Percentiles rank a stretch among this genome's conserved stretches.
phyloP scores from a whole-genome alignment of 2,113 vertebrate species.

The Danionella cerebrum region DNA sequence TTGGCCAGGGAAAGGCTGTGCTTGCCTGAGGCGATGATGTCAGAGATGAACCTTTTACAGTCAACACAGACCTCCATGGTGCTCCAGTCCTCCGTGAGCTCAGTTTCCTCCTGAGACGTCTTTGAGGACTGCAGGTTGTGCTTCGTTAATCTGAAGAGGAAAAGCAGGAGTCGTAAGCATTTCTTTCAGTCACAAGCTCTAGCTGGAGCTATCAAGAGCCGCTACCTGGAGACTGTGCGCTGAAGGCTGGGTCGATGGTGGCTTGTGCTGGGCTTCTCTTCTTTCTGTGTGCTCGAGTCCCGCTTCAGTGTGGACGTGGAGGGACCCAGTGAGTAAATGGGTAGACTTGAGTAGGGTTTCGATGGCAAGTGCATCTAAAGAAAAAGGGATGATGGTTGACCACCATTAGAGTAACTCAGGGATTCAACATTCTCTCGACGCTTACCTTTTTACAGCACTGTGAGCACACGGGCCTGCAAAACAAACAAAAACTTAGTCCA shows the following conservation, averaged over 20 bases:
- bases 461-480: slow-evolving; percentile 87
- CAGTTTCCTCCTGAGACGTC: slow-evolving; percentile 74
- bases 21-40: slow-evolving; percentile 93
- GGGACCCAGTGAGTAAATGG: slow-evolving; percentile 87
- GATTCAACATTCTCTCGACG: too few relatives aligned
- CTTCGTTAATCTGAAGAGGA: slow-evolving; percentile 57
- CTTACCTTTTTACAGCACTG: slow-evolving; percentile 98
- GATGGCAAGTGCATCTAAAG: slow-evolving; percentile 90
- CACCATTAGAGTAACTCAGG: too few relatives aligned
- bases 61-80: slow-evolving; percentile 97
- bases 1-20: slow-evolving; percentile 92
- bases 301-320: slow-evolving; percentile 74
- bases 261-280: slow-evolving; percentile 72
- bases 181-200: too few relatives aligned
- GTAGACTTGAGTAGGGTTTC: slow-evolving; percentile 89
- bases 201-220: too few relatives aligned
- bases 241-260: slow-evolving; percentile 69
- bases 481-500: background rate
- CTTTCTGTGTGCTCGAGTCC: slow-evolving; percentile 65
- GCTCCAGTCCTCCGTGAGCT: slow-evolving; percentile 94
- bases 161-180: background rate
- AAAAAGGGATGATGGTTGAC: too few relatives aligned
- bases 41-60: slow-evolving; percentile 96
- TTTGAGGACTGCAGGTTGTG: slow-evolving; percentile 42
- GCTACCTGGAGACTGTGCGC: slow-evolving; percentile 70